Evolutionary conservation across 1,140 invertebrate genomes (phyloP), one percentile per base, ranked within the genome.

Genomic region (Akabosia matsudoensis): DNA sequence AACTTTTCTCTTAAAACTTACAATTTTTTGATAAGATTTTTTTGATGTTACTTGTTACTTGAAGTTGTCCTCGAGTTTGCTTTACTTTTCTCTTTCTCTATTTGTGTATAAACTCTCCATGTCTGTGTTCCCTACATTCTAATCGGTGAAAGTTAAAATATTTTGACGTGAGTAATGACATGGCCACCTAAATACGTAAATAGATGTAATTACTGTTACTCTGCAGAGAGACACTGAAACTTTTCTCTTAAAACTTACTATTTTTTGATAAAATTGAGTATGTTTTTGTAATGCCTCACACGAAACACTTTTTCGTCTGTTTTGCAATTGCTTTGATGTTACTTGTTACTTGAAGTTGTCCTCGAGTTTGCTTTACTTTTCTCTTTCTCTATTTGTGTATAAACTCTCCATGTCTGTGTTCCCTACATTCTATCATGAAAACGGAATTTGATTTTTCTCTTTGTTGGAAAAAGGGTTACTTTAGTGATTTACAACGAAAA

Each of bases 291-390:
- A 45, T 45, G 7, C 37, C 18, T 45, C 37, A 45, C 37, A 45
- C 37, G 37, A 45, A 45, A 45, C 18, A 18, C 7, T 45, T 45
- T 45, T 45, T 45, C 37, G 37, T 45, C 37, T 18, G 7, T 45
- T 45, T 45, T 45, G 18, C 37, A 45, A n/a, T 56, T 22, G 54
- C 54, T 56, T 56, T 56, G 54, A 56, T 56, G 54, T 56, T 56
- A 10, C 18, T 45, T 45, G 37, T 45, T 45, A 45, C 37, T 18
- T 10, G 7, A 10, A 45, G 7, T 45, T 10, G 7, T 45, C 7
- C 37, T 45, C 18, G 37, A 10, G 37, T 45, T 7, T 45, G 37
- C 18, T 45, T n/a, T n/a, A n/a, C n/a, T n/a, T n/a, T n/a, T n/a
- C n/a, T n/a, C n/a, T n/a, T n/a, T n/a, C n/a, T n/a, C n/a, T n/a